Percentiles rank a stretch among this genome's conserved stretches.
Conservation (phyloP, 2,113 vertebrate genomes). For the Tragelaphus scriptus region DNA sequence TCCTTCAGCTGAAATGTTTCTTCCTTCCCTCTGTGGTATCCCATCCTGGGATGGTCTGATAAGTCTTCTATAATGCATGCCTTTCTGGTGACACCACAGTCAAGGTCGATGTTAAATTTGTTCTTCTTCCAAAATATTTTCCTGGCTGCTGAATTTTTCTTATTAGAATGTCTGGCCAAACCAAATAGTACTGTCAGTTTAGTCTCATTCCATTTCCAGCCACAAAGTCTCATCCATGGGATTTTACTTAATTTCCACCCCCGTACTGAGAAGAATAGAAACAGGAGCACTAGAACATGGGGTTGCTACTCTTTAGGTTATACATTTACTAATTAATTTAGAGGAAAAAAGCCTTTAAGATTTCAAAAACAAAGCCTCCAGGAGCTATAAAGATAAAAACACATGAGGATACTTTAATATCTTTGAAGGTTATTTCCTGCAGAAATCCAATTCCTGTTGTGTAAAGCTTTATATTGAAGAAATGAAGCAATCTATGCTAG, state of each 20-base stretch:
- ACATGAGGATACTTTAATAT: neutral
- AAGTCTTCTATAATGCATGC: neutral
- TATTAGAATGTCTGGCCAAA: constrained; percentile 44
- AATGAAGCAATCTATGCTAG: constrained; percentile 38
- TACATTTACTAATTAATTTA: constrained; percentile 6
- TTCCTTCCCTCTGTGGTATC: neutral
- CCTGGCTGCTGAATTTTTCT: constrained; percentile 19
- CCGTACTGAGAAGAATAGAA: neutral
- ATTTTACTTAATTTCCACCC: neutral
- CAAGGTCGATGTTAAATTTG: constrained; percentile 12
- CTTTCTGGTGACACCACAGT: neutral
- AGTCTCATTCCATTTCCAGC: constrained; percentile 5
- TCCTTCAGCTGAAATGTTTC: neutral
- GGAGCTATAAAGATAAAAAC: neutral
- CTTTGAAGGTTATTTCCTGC: constrained; percentile 59
- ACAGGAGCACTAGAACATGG: neutral
- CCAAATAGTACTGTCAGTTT: neutral
- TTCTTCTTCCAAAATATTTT: constrained; percentile 36
- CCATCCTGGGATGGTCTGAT: neutral
- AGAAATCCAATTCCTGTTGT: constrained; percentile 60
- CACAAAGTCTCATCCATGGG: neutral
- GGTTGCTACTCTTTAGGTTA: neutral
- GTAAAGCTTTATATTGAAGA: constrained; percentile 61
- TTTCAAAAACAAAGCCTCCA: neutral
- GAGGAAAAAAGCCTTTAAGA: neutral